Evolutionary conservation across 2,113 vertebrate species (phyloP).

Genomic region (Casuarius casuarius): DNA sequence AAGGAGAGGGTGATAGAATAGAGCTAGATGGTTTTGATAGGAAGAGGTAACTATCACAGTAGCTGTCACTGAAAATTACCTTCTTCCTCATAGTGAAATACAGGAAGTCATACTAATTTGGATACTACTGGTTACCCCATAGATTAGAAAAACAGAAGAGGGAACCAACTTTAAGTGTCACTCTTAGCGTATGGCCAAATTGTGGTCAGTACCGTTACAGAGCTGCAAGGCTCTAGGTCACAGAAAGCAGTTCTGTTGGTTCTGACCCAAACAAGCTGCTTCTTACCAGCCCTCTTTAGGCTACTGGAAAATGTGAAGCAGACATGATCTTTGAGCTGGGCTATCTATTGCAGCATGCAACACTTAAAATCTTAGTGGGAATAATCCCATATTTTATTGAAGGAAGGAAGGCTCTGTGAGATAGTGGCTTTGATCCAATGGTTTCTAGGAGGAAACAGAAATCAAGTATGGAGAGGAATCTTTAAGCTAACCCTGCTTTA

Average conservation of each 20-base stretch:
- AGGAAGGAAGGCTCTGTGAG: rapidly evolving
- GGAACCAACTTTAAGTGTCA: background rate
- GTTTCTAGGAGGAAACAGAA: background rate
- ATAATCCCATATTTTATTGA: background rate
- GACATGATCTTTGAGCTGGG: background rate
- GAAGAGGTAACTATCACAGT: background rate
- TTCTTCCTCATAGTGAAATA: background rate
- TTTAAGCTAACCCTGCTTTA: background rate
- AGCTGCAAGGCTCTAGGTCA: background rate
- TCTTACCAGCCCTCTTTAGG: background rate
- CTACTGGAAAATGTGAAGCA: background rate
- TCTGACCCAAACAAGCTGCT: background rate
- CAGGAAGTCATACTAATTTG: background rate
- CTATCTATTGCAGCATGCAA: rapidly evolving
- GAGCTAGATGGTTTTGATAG: background rate
- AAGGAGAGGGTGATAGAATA: background rate
- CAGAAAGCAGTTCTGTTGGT: background rate
- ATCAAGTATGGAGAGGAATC: background rate
- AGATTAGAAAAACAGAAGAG: background rate
- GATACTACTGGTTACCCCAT: rapidly evolving
- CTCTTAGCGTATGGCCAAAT: rapidly evolving
- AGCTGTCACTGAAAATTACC: background rate
- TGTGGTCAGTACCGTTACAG: rapidly evolving
- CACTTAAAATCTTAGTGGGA: background rate
- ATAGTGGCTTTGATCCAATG: background rate